Evolutionary conservation across 2,113 vertebrate species (phyloP).

Genomic region (Cephalopterus ornatus): DNA sequence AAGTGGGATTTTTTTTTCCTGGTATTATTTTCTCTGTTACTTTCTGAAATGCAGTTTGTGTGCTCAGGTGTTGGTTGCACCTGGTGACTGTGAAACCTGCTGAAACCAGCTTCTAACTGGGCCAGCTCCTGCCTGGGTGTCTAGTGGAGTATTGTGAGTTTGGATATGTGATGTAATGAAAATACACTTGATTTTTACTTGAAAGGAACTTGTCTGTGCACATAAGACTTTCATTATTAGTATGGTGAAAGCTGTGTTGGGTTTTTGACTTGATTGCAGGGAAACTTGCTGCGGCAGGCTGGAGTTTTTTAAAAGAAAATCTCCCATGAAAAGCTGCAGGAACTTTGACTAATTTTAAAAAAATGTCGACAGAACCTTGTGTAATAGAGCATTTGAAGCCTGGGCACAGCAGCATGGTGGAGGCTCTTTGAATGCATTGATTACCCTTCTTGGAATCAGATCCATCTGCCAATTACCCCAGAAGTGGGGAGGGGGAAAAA

Average conservation of each 20-base stretch:
- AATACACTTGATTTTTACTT: not conserved
- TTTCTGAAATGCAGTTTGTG: not conserved
- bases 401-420: not conserved
- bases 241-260: not conserved
- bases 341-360: not conserved
- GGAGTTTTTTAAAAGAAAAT: not conserved
- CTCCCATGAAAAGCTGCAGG: not conserved
- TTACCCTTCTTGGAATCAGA: slow-evolving; percentile 29
- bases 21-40: accelerated
- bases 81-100: not conserved
- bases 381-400: slow-evolving; percentile 20
- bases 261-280: not conserved
- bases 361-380: not conserved
- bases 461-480: slow-evolving; percentile 41
- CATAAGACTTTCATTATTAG: not conserved
- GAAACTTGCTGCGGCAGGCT: not conserved
- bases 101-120: not conserved
- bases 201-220: not conserved
- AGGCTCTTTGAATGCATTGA: slow-evolving; percentile 8
- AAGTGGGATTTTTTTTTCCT: not conserved
- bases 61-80: not conserved
- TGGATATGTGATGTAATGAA: not conserved
- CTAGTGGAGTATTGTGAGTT: not conserved
- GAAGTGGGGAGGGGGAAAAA: not conserved
- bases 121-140: not conserved